Percentiles rank a stretch among this genome's conserved stretches.
Evolutionary conservation across 2,797 vertebrate species (phyloP).

Genomic region (Chiloscyllium punctatum): DNA sequence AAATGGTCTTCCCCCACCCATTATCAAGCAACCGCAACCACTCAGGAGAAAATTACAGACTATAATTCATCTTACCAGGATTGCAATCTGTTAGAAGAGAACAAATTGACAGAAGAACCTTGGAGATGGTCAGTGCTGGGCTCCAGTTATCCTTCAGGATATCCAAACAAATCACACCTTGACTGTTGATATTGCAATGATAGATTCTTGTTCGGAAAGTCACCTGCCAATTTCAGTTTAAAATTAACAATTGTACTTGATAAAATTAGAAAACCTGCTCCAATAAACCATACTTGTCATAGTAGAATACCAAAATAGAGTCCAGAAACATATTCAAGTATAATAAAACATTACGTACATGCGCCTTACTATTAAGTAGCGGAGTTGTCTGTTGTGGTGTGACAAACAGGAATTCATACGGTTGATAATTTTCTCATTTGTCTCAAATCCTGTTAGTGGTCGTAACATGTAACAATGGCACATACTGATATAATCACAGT

Average conservation of each 20-base stretch:
- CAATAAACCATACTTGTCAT: slow-evolving; percentile 34
- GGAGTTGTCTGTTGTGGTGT: not conserved
- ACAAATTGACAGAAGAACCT: slow-evolving; percentile 90
- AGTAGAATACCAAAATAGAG: slow-evolving; percentile 17
- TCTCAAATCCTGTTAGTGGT: not conserved
- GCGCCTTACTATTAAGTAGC: not conserved
- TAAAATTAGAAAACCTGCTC: not conserved
- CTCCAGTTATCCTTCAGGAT: slow-evolving; percentile 79
- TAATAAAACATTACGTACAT: not conserved
- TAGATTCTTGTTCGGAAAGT: slow-evolving; percentile 84
- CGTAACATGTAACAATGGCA: too few species aligned
- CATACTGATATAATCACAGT: not conserved
- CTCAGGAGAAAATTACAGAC: not conserved
- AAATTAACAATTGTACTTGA: not conserved
- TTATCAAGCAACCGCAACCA: not conserved
- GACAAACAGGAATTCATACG: not conserved
- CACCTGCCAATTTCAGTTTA: slow-evolving; percentile 48
- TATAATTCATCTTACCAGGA: slow-evolving; percentile 66
- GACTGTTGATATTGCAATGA: slow-evolving; percentile 88
- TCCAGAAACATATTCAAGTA: slow-evolving; percentile 38
- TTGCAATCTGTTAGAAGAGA: slow-evolving; percentile 92
- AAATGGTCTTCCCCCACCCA: not conserved
- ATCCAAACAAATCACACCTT: slow-evolving; percentile 83
- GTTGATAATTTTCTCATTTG: not conserved
- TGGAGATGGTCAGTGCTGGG: slow-evolving; percentile 88